Percentiles rank a stretch among this genome's conserved stretches.
Evolutionary conservation across 1,140 invertebrate species (phyloP).

Genomic region (Tetramorium alpestre): DNA sequence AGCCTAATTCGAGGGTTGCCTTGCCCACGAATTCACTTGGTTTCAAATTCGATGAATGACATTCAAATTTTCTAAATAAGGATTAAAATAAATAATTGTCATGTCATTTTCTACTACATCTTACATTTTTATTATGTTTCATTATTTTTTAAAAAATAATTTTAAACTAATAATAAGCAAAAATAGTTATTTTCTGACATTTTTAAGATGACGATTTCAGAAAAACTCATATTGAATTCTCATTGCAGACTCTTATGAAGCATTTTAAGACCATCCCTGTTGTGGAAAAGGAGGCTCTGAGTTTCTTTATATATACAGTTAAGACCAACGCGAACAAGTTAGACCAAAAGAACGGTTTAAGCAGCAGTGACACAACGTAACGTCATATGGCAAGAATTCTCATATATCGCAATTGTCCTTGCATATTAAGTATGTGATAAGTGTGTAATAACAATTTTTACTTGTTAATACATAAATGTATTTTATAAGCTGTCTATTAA

Average conservation of each 20-base stretch:
- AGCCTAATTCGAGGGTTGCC: not conserved
- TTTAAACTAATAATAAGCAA: not conserved
- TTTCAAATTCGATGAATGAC: not conserved
- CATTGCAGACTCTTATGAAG: slow-evolving; percentile 93
- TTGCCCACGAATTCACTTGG: not conserved
- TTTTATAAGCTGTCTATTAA: slow-evolving; percentile 75
- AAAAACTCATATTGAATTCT: slow-evolving; percentile 23
- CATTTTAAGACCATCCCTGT: slow-evolving; percentile 98
- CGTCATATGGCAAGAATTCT: slow-evolving; percentile 58
- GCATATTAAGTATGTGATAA: slow-evolving; percentile 70
- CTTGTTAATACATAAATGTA: slow-evolving; percentile 75
- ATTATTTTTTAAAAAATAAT: not conserved
- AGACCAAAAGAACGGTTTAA: slow-evolving; percentile 94
- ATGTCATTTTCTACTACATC: not conserved
- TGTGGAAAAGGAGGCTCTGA: slow-evolving; percentile 96
- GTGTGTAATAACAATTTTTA: slow-evolving; percentile 73
- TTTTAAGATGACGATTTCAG: not conserved
- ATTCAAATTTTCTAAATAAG: not conserved
- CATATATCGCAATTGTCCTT: slow-evolving; percentile 65
- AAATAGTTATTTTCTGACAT: not conserved
- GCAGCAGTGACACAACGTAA: slow-evolving; percentile 88
- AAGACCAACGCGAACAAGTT: slow-evolving; percentile 97
- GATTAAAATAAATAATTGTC: not conserved
- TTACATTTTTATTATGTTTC: not conserved
- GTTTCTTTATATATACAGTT: slow-evolving; percentile 98